Evolutionary conservation across 2,888 invertebrate genomes (phyloP), one percentile per base, ranked within the genome.

Genomic region (Drosophila paracracens): DNA sequence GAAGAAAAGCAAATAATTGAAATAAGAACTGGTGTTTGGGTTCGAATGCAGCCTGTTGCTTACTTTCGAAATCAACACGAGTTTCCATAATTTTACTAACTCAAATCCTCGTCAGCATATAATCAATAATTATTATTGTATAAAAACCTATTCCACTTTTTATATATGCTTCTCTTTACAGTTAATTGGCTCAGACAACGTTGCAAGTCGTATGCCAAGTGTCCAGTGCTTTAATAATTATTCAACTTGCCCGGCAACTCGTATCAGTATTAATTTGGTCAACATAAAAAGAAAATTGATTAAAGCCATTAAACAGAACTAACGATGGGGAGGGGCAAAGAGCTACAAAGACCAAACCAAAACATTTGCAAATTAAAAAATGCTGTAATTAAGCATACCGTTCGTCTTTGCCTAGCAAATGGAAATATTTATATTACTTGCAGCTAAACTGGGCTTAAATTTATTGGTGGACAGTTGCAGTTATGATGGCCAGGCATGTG

Each of bases 201-300:
- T 66, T 63, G 64, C 13, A 75, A 70, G 63, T 36, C 33, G 58
- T 21, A 33, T 46, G 53, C 57, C 52, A 52, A 67, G 57, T 67
- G 52, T 13, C 25, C 67, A 36, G 13, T 33, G 53, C 43, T 27
- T 29, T 36, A 50, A 56, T 60, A 51, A 57, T 40, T 64, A 50
- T 52, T 58, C 61, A 58, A 68, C 46, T 57, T 52, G 36, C 51
- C 51, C 61, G 51, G 36, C n/a, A 27, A 75, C 71, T 74, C 31
- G 67, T 86, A 88, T 88, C 70, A 63, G 69, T 81, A 72, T 80
- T 79, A 71, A 84, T 79, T 87, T 88, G 73, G 81, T 56, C 60
- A 76, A 65, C 86, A 75, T 74, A 74, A 82, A 84, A 70, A 75
- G 79, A 79, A 76, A 89, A 89, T 85, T 89, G 89, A 89, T 85